phyloP scores from a whole-genome alignment of 2,797 vertebrate species.

The Chelidonichthys spinosus region DNA sequence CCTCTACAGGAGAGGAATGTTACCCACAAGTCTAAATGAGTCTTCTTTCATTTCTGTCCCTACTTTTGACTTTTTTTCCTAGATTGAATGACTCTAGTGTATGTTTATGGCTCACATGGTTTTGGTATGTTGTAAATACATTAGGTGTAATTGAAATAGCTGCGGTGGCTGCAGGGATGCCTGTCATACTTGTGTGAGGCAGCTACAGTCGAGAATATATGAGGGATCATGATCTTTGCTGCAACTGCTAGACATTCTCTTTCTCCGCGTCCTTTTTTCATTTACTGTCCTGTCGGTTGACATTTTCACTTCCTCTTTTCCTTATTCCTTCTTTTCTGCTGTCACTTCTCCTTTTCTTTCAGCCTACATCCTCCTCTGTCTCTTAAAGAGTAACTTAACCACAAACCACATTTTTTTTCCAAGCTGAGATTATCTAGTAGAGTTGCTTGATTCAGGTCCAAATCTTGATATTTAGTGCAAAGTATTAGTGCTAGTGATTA shows the following conservation, averaged over 20 bases:
- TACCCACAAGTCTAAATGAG: conserved; percentile 17
- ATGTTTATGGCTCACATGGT: conserved; percentile 20
- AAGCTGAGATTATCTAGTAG: too few relatives aligned
- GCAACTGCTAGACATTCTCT: conserved; percentile 12
- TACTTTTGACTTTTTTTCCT: background rate
- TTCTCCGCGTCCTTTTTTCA: background rate
- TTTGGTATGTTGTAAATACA: conserved; percentile 41
- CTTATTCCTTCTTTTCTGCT: conserved; percentile 16
- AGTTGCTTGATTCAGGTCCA: too few relatives aligned
- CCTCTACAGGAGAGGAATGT: conserved; percentile 25
- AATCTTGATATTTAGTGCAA: too few relatives aligned
- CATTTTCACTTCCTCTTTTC: conserved; percentile 49
- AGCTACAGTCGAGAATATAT: conserved; percentile 9
- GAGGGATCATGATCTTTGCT: conserved; percentile 18
- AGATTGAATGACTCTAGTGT: conserved; percentile 31
- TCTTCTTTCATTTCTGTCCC: conserved; percentile 20
- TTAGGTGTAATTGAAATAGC: conserved; percentile 47
- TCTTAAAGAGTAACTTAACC: background rate
- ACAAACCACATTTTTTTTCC: too few relatives aligned
- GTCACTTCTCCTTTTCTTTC: conserved; percentile 58
- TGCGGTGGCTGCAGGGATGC: conserved; percentile 34
- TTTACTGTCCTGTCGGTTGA: background rate
- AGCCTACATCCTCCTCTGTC: conserved; percentile 6
- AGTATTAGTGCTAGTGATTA: too few relatives aligned
- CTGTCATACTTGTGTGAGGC: conserved; percentile 25